Conservation (phyloP, 2,113 vertebrate species). For the Engystomops pustulosus region DNA sequence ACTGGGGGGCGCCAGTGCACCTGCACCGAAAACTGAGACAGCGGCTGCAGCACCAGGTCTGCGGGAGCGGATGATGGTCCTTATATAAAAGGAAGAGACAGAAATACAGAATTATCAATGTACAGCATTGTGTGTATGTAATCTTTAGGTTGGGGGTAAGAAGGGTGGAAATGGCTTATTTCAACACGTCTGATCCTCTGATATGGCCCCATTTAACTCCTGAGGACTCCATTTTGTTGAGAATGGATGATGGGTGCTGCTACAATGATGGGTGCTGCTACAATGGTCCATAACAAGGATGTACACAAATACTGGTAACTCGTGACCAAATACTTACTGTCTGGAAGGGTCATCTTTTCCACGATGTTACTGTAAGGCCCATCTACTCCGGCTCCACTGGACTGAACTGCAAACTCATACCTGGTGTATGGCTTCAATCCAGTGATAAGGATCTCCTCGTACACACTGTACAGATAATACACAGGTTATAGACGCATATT, state of each 20-base stretch:
- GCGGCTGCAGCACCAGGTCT: constrained; percentile 84
- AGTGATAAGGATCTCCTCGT: constrained; percentile 88
- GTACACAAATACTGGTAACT: not conserved
- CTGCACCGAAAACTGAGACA: constrained; percentile 87
- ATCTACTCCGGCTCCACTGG: constrained; percentile 82
- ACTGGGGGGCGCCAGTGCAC: constrained; percentile 92
- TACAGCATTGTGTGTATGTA: too few relatives aligned
- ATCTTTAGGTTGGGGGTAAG: too few relatives aligned
- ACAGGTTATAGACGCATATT: not conserved
- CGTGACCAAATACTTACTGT: constrained; percentile 79
- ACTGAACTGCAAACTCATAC: constrained; percentile 95
- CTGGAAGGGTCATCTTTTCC: constrained; percentile 87
- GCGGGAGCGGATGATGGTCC: constrained; percentile 90
- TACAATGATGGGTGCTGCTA: too few relatives aligned
- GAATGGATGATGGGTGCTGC: too few relatives aligned
- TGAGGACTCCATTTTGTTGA: too few relatives aligned
- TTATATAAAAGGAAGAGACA: constrained; percentile 63
- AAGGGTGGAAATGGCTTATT: too few relatives aligned
- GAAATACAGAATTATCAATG: too few relatives aligned
- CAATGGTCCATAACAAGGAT: not conserved
- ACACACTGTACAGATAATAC: constrained; percentile 72
- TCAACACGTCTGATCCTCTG: too few relatives aligned
- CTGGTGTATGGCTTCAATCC: constrained; percentile 92
- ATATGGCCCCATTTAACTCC: too few relatives aligned
- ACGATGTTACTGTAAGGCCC: constrained; percentile 91